phyloP scores from a whole-genome alignment of 2,888 invertebrate species.

The Synanthedon vespiformis region DNA sequence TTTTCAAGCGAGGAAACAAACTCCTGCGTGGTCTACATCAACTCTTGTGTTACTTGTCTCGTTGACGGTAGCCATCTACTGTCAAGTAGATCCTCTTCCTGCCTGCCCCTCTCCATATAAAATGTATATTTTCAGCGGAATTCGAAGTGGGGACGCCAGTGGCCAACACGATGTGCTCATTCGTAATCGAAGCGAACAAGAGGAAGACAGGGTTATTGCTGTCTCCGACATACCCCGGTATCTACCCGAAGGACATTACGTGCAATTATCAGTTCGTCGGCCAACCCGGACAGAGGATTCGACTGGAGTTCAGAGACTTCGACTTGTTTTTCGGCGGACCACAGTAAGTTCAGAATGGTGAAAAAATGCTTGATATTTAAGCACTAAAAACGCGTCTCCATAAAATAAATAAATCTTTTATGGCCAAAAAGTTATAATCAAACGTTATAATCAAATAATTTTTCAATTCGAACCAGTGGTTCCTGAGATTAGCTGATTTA shows the following conservation, averaged over 20 bases:
- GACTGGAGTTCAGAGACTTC: constrained; percentile 97
- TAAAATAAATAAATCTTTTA: too few relatives aligned
- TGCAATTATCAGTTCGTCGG: constrained; percentile 96
- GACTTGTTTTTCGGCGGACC: constrained; percentile 98
- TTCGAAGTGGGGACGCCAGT: constrained; percentile 92
- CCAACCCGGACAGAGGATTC: constrained; percentile 88
- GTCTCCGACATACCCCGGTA: constrained; percentile 98
- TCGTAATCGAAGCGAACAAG: constrained; percentile 82
- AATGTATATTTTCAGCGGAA: constrained; percentile 73
- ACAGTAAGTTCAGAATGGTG: constrained; percentile 79
- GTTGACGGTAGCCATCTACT: not conserved
- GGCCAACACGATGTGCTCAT: constrained; percentile 89
- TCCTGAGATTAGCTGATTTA: too few relatives aligned
- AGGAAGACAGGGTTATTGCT: constrained; percentile 87
- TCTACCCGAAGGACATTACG: constrained; percentile 95
- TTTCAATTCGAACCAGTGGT: too few relatives aligned
- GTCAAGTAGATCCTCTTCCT: constrained; percentile 12
- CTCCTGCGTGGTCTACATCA: too few relatives aligned
- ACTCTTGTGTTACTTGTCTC: too few relatives aligned
- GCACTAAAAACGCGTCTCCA: too few relatives aligned
- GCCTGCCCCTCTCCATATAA: too few relatives aligned
- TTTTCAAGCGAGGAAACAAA: too few relatives aligned
- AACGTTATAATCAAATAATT: too few relatives aligned
- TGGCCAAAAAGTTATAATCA: too few relatives aligned
- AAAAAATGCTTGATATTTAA: too few relatives aligned